These are phyloP conservation scores for Hypothenemus hampei DNA, from an alignment of 1,140 invertebrate species.

Conservation along the genomic window DNA sequence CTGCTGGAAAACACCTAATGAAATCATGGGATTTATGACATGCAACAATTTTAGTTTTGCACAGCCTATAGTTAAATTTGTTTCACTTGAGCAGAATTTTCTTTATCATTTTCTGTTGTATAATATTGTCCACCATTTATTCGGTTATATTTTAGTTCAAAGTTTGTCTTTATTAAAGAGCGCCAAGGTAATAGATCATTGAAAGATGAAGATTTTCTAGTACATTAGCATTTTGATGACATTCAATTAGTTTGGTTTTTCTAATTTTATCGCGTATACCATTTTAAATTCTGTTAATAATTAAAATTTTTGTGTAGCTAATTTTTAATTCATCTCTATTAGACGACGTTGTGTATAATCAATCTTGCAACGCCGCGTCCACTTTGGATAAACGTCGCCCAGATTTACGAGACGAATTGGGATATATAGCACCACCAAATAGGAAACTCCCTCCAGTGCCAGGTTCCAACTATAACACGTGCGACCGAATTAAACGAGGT, in stretches of 20 bases:
- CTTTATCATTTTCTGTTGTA: no score
- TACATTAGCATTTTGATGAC: no score
- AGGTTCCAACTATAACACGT: constrained; percentile 88
- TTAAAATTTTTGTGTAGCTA: neutral
- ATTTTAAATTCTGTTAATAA: neutral
- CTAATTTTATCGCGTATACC: neutral
- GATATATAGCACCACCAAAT: constrained; percentile 88
- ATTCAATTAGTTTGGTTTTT: neutral
- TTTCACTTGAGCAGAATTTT: no score
- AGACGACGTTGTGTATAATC: constrained; percentile 89
- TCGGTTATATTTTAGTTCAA: no score
- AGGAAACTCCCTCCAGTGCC: constrained; percentile 85
- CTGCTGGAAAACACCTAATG: no score
- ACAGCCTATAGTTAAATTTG: no score
- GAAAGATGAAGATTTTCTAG: no score
- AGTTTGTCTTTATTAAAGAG: no score
- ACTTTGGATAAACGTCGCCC: constrained; percentile 80
- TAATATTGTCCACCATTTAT: no score
- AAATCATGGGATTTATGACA: no score
- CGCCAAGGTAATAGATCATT: no score
- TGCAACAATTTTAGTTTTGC: no score
- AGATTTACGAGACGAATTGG: constrained; percentile 80
- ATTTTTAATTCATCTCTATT: constrained; percentile 2
- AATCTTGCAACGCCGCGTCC: constrained; percentile 66
- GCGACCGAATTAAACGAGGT: constrained; percentile 88